phyloP scores from a whole-genome alignment of 1,140 invertebrate genomes.

The Pissodes strobi region DNA sequence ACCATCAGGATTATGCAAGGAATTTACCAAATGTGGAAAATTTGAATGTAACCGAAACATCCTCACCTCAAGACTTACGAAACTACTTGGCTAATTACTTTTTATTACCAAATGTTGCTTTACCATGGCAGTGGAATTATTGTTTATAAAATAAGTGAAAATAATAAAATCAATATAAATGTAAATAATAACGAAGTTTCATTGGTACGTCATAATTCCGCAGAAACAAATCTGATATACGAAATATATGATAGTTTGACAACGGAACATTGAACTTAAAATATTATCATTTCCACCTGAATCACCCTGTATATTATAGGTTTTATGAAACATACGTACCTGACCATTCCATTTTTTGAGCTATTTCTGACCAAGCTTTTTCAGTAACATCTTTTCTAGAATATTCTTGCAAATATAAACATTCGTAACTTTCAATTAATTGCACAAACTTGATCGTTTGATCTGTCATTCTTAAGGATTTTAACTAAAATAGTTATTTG shows the following conservation, averaged over 20 bases:
- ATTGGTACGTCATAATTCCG: neutral
- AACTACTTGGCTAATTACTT: slow-evolving; percentile 18
- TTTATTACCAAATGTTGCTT: neutral
- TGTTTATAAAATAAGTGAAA: neutral
- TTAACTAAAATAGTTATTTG: too few species aligned
- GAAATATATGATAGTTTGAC: too few species aligned
- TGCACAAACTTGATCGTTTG: too few species aligned
- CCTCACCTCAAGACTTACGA: neutral
- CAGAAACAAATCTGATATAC: too few species aligned
- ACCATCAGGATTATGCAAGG: neutral
- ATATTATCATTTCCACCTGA: too few species aligned
- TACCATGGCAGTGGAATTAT: neutral
- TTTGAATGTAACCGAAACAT: neutral
- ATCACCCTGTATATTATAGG: too few species aligned
- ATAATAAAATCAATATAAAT: too few species aligned
- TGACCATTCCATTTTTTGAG: neutral
- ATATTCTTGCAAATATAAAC: neutral
- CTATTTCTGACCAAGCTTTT: neutral
- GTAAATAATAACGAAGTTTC: neutral
- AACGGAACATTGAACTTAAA: too few species aligned
- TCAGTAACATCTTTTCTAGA: neutral
- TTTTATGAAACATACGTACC: too few species aligned
- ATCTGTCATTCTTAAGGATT: too few species aligned
- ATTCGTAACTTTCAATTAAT: too few species aligned
- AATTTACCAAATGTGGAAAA: neutral